phyloP scores from a whole-genome alignment of 2,888 invertebrate species.

The Congeria kusceri region DNA sequence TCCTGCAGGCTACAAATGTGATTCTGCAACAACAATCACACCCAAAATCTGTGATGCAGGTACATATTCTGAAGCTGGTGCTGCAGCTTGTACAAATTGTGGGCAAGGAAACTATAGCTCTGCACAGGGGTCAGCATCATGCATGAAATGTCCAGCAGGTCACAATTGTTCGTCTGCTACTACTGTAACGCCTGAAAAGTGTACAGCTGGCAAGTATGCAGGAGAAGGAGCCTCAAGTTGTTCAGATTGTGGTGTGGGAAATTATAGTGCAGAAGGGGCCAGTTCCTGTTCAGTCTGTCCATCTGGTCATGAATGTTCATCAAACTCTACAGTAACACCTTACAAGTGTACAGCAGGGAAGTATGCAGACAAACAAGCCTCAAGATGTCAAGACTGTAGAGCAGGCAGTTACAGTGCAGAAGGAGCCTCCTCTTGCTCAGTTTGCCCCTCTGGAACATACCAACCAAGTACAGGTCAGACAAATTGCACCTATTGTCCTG shows the following conservation, averaged over 20 bases:
- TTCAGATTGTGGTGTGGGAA: constrained; percentile 54
- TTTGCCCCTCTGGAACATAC: constrained; percentile 67
- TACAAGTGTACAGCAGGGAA: not conserved
- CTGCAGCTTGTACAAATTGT: too few species aligned
- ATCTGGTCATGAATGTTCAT: not conserved
- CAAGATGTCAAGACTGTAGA: constrained; percentile 34
- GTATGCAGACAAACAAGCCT: constrained; percentile 14
- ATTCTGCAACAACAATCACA: too few species aligned
- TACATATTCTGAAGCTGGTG: too few species aligned
- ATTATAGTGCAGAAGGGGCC: constrained; percentile 26
- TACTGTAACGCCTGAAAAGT: constrained; percentile 9
- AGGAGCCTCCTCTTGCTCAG: constrained; percentile 37
- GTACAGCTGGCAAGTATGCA: constrained; percentile 55
- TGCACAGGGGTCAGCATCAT: too few species aligned
- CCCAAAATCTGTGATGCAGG: too few species aligned
- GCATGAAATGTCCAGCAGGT: too few species aligned
- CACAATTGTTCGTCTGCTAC: too few species aligned
- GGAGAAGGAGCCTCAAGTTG: constrained; percentile 51
- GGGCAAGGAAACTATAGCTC: too few species aligned
- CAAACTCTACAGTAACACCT: not conserved
- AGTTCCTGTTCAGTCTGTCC: not conserved
- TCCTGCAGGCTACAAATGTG: too few species aligned
- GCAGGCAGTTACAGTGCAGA: constrained; percentile 61
- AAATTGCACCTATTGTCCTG: constrained; percentile 77
- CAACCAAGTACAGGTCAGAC: constrained; percentile 57